Evolutionary conservation across 1,140 invertebrate genomes (phyloP), one percentile per base, ranked within the genome.

Genomic region (Frieseomelitta varia): DNA sequence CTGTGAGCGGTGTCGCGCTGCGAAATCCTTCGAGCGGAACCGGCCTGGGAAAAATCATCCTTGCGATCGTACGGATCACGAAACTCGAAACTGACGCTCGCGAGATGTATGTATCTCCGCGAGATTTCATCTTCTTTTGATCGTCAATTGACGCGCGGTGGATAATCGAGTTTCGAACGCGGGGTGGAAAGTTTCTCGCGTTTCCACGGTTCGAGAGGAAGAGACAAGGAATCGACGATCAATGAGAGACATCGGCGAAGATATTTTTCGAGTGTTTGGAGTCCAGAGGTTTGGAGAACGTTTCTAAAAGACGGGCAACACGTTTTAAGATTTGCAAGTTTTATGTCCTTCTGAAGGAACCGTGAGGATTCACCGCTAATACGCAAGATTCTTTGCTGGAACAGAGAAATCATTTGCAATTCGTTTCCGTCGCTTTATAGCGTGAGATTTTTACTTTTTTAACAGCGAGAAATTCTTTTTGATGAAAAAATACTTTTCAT

Each of bases 1-100:
- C 72, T 68, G 83, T 84, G 87, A 82, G 77, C 84, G 79, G 58
- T 83, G 90, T 90, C 87, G 81, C 75, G 56, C 83, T 85, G 86
- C 87, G 81, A 85, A 92, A 87, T 92, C 90, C 84, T 91, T 88
- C 85, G 80, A 84, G 90, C 85, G 85, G 82, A 92, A 91, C 84
- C 85, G 81, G 56, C 79, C 71, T 80, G 75, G 86, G 79, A 88
- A 91, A 92, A 92, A 92, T 86, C 86, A 89, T 91, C 79, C 61
- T n/a, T n/a, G n/a, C n/a, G n/a, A n/a, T n/a, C n/a, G n/a, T n/a
- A n/a, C n/a, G n/a, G n/a, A n/a, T n/a, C n/a, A n/a, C n/a, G n/a
- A n/a, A n/a, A n/a, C n/a, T n/a, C n/a, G n/a, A n/a, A 27, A 65
- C n/a, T 39, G 53, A 71, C 53, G 34, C 4, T 51, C 19, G 12